Evolutionary conservation across 2,888 invertebrate genomes (phyloP), one percentile per base, ranked within the genome.

Genomic region (Xylophagus ater): DNA sequence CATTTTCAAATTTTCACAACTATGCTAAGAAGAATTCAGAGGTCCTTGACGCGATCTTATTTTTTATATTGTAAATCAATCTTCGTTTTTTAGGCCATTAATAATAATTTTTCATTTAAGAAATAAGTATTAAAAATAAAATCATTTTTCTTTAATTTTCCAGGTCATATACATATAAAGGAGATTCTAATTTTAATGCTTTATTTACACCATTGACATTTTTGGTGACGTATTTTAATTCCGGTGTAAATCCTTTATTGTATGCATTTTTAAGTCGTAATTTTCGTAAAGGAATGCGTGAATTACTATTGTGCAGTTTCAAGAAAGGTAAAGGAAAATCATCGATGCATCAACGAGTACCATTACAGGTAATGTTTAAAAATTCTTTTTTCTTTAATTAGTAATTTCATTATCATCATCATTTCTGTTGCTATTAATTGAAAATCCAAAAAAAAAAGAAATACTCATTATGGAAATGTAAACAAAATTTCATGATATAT

Each of bases 161-260:
- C 53, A 65, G 65, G 65, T 76, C 76, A 47, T 68, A 68, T 36
- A 72, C 71, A 46, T 81, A 80, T 61, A 70, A 76, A 48, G 82
- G 81, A 45, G 72, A 76, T 52, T 76, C 79, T 45, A 75, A 80
- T 55, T 81, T 85, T 58, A 81, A 82, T 54, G 78, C 79, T 6
- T 66, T 84, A 13, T 70, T 89, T 44, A 87, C 88, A 8, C 89
- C 90, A 2, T 71, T 87, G 44, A 87, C 88, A 17, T 89, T 86
- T 63, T 74, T 92, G 44, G 74, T 88, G 50, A 78, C 89, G 29
- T 93, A 89, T 61, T 78, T 85, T 63, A 90, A 92, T 69, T 89
- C 88, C 13, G 90, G 82, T 33, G 75, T 92, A 46, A 92, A 93
- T 66, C 92, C 92, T 0, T 68, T 92, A 36, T 71, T 93, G 7